phyloP scores from a whole-genome alignment of 2,888 invertebrate species.

The Brachyptera putata region DNA sequence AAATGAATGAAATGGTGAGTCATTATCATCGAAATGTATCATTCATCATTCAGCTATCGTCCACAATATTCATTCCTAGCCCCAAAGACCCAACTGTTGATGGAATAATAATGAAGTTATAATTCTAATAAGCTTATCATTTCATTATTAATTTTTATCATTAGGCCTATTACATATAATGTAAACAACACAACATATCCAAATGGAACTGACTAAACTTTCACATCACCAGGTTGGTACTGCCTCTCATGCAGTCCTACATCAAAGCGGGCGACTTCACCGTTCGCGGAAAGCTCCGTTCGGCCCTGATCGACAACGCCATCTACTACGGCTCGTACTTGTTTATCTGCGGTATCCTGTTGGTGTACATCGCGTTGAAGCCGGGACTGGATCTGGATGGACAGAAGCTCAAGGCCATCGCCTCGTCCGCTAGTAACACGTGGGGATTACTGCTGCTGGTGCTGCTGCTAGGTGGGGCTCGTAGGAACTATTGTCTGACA shows the following conservation, averaged over 20 bases:
- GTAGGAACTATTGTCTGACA: neutral
- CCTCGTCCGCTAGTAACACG: constrained; percentile 97
- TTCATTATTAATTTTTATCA: no score
- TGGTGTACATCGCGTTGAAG: constrained; percentile 91
- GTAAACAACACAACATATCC: no score
- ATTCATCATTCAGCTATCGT: no score
- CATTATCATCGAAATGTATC: no score
- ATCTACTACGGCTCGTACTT: constrained; percentile 97
- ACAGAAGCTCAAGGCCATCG: constrained; percentile 89
- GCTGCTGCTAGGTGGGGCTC: constrained; percentile 64
- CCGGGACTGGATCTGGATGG: constrained; percentile 85
- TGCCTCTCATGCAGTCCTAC: constrained; percentile 99
- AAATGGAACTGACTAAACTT: no score
- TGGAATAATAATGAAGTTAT: no score
- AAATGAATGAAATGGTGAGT: no score
- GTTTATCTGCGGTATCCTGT: constrained; percentile 86
- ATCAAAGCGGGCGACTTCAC: constrained; percentile 98
- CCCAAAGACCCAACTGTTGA: no score
- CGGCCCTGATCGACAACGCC: constrained; percentile 93
- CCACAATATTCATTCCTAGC: no score
- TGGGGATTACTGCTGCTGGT: constrained; percentile 97
- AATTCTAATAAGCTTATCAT: no score
- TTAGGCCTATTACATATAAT: no score
- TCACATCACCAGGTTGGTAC: constrained; percentile 83
- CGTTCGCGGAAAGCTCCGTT: constrained; percentile 87